Evolutionary conservation across 1,140 invertebrate species (phyloP).

Genomic region (Ostrea denselamellosa): DNA sequence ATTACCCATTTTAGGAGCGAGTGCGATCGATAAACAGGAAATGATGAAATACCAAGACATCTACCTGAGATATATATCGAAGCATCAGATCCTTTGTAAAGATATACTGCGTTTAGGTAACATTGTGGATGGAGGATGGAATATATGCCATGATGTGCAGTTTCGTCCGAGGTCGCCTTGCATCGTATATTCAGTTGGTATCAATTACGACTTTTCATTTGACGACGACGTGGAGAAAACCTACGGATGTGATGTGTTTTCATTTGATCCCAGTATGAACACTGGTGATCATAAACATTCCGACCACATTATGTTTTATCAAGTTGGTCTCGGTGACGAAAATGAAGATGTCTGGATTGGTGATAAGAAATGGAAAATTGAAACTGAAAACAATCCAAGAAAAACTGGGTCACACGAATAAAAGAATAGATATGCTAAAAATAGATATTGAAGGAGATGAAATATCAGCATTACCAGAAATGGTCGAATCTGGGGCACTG

Average conservation of each 20-base stretch:
- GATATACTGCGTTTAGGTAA: slow-evolving; percentile 14
- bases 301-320: too few species aligned
- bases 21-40: background rate
- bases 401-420: slow-evolving; percentile 15
- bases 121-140: slow-evolving; percentile 18
- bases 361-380: slow-evolving; percentile 4
- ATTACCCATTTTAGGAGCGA: background rate
- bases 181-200: slow-evolving; percentile 35
- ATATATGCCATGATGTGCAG: slow-evolving; percentile 22
- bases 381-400: slow-evolving; percentile 15
- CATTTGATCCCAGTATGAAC: slow-evolving; percentile 31
- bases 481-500: slow-evolving; percentile 7
- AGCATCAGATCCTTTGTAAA: slow-evolving; percentile 21
- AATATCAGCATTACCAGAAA: slow-evolving; percentile 3
- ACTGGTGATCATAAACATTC: background rate
- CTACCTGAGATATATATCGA: background rate
- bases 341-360: background rate
- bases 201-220: slow-evolving; percentile 22
- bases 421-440: too few species aligned
- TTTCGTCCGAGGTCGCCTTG: slow-evolving; percentile 19
- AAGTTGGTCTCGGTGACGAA: slow-evolving; percentile 9
- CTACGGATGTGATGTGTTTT: slow-evolving; percentile 25
- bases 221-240: slow-evolving; percentile 22
- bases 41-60: background rate
- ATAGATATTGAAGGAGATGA: slow-evolving; percentile 39